Evolutionary conservation across 2,113 vertebrate genomes (phyloP).

Genomic region (Genyomyrus donnyi): DNA sequence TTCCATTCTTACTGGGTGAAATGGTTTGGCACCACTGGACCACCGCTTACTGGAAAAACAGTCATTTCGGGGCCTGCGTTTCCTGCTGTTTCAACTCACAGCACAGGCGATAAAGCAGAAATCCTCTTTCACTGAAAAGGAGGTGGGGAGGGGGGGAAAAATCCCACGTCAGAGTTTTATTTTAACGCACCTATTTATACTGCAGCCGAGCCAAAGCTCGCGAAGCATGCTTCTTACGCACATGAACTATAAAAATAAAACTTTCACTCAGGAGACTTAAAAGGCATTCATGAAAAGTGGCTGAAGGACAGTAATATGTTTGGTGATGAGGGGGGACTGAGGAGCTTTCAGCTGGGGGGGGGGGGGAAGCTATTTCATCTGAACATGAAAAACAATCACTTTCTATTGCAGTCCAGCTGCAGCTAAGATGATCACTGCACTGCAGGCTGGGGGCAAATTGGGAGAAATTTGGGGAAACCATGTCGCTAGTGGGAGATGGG

Average conservation of each 20-base stretch:
- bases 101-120: neutral
- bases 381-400: neutral
- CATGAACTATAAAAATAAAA: neutral
- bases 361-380: neutral
- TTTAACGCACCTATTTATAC: conserved; percentile 6
- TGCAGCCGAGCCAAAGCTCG: neutral
- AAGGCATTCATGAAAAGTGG: neutral
- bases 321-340: neutral
- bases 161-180: neutral
- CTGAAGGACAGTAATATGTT: neutral
- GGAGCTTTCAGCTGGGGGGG: neutral
- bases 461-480: neutral
- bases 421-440: neutral
- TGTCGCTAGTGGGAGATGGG: neutral
- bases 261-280: neutral
- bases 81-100: neutral
- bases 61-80: neutral
- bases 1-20: neutral
- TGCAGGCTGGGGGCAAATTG: neutral
- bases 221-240: neutral
- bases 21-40: neutral
- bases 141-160: neutral
- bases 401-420: neutral
- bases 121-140: neutral
- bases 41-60: neutral